Evolutionary conservation across 2,113 vertebrate genomes (phyloP), one percentile per base, ranked within the genome.

Genomic region (Rhizomys pruinosus): DNA sequence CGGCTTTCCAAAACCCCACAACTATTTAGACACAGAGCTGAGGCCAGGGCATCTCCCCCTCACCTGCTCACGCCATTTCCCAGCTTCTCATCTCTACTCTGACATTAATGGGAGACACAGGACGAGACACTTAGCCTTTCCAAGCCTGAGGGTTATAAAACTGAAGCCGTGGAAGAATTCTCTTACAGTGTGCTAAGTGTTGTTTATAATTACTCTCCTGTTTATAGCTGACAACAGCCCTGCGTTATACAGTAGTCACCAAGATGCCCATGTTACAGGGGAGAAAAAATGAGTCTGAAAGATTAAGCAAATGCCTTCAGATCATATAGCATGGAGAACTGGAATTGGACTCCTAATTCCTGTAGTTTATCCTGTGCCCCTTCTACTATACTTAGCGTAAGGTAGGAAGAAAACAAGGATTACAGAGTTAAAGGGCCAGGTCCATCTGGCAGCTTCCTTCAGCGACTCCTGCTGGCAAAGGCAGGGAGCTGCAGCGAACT

Each of bases 171-270:
- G 0, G 16, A 68, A 79, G 52, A 37, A 34, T 7, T 61, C 79
- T 84, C 57, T 96, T 76, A 44, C 12, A 72, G n/a, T 73, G 27
- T 84, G 10, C 22, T 57, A 90, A 78, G 17, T 93, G 29, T 74
- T 80, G 37, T 59, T 92, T 66, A 82, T n/a, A 85, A 76, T 64
- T 76, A 80, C 77, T 93, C 42, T 57, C 39, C 27, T 23, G 20
- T 90, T 52, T 92, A 92, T 88, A 87, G 29, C 74, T 93, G 59
- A 93, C 44, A 85, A 25, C 37, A n/a, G 20, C 32, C 80, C 63
- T 91, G 29, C 1, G 7, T 90, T 94, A 76, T 84, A 68, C 11
- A 76, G 17, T 68, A 69, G 78, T 92, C 69, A 27, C 59, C 71
- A 88, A 84, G 88, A 95, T 57, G 7, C 32, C 44, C 66, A 16